Conservation (phyloP, 2,113 vertebrate species). For the Pontoporia blainvillei region DNA sequence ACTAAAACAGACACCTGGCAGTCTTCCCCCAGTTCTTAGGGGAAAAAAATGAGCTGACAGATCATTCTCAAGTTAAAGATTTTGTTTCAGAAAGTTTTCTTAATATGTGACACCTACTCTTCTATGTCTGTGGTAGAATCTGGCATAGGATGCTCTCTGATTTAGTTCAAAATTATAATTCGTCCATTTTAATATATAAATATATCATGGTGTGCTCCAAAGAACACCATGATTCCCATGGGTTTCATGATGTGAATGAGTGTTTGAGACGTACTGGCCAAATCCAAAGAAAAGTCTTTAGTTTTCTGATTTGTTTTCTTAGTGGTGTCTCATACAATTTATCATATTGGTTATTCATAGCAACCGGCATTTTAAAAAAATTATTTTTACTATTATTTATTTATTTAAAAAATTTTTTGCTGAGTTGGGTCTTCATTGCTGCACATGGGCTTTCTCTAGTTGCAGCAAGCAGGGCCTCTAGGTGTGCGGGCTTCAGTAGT, state of each 20-base stretch:
- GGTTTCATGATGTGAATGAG: not conserved
- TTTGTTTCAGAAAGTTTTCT: slow-evolving; percentile 16
- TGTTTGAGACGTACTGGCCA: not conserved
- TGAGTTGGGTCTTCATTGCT: too few relatives aligned
- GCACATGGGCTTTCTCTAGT: too few relatives aligned
- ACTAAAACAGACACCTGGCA: slow-evolving; percentile 39
- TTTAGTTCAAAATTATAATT: not conserved
- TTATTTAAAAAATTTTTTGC: too few relatives aligned
- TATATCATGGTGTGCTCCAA: not conserved
- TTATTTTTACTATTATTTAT: too few relatives aligned
- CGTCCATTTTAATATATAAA: not conserved
- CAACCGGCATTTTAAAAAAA: not conserved
- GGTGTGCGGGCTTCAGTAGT: too few relatives aligned
- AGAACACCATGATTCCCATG: not conserved
- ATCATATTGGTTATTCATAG: not conserved
- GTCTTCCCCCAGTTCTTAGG: not conserved
- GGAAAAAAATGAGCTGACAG: not conserved
- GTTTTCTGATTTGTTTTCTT: not conserved
- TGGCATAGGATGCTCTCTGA: not conserved
- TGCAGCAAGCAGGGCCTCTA: too few relatives aligned
- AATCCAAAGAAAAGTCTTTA: not conserved
- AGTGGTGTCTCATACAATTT: not conserved
- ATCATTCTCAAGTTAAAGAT: not conserved
- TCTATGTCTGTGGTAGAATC: not conserved
- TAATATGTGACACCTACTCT: not conserved